Evolutionary conservation across 2,797 vertebrate species (phyloP), one percentile per base, ranked within the genome.

Genomic region (Clamator glandarius): DNA sequence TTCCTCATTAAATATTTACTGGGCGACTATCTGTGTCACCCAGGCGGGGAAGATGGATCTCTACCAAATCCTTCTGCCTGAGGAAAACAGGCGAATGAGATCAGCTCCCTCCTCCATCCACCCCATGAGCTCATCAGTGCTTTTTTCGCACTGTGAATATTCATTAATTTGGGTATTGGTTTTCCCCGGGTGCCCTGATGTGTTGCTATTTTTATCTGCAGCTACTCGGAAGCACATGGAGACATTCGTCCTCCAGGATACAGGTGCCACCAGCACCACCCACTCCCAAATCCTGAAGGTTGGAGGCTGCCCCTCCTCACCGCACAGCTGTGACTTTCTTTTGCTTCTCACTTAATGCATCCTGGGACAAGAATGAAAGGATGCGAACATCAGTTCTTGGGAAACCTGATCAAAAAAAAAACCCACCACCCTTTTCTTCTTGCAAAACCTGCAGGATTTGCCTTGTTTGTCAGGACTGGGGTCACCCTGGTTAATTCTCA

Each of bases 121-220:
- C 11, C 10, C 28, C 4, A 0, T 33, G 62, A 62, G 19, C 62
- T 63, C 50, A 25, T 16, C 11, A 0, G 24, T 0, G 4, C 19
- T 44, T 50, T 39, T 63, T 68, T 24, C 9, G 15, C 28, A 3
- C 24, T 2, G 11, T 1, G 10, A 57, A 58, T 36, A n/a, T n/a
- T 51, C 44, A 28, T 48, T 35, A 29, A 26, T 48, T 41, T 12
- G 41, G 41, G 63, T 55, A 33, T 26, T 1, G 2, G 50, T n/a
- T 23, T 16, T 62, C 48, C 55, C 41, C 1, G 3, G 33, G 17
- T 35, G 31, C 48, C 39, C 54, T 35, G 70, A 16, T 11, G 5
- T 3, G 6, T 19, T 2, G 1, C 24, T 76, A 4, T 36, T 76
- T 63, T 76, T 44, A 57, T 20, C 44, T 26, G 35, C 51, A 24